A percentile compares a stretch with the other conserved stretches of the same genome.
phyloP scores from a whole-genome alignment of 1,140 invertebrate species.

The Aphidius gifuensis region DNA sequence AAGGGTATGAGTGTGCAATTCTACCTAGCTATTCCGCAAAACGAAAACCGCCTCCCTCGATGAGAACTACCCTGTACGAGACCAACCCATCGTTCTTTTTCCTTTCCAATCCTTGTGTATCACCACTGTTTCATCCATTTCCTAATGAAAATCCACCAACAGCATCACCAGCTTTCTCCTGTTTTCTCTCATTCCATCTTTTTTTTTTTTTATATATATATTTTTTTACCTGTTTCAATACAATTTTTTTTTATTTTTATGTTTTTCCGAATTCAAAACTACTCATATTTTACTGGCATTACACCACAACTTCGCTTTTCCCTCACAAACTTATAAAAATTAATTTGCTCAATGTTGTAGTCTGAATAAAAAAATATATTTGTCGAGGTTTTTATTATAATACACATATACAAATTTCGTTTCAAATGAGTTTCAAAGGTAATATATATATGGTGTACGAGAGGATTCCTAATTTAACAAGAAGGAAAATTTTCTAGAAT shows the following conservation, averaged over 20 bases:
- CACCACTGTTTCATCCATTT: conserved; percentile 56
- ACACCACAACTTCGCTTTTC: not conserved
- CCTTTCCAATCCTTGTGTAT: conserved; percentile 48
- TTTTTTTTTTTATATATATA: conserved; percentile 44
- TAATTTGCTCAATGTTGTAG: not conserved
- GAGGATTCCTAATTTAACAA: too few relatives aligned
- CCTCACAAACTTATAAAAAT: not conserved
- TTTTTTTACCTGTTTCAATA: conserved; percentile 2
- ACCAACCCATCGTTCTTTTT: conserved; percentile 14
- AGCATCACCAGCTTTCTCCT: conserved; percentile 21
- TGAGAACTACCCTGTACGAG: not conserved
- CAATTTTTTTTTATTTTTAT: too few relatives aligned
- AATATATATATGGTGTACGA: too few relatives aligned
- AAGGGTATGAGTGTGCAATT: not conserved
- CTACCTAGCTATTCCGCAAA: conserved; percentile 20
- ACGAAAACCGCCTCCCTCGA: conserved; percentile 33
- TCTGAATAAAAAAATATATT: not conserved
- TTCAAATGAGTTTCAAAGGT: too few relatives aligned
- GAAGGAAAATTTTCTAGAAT: too few relatives aligned
- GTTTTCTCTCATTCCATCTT: conserved; percentile 30
- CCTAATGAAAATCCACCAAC: conserved; percentile 47
- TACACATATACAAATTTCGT: too few relatives aligned
- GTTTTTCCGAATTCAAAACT: too few relatives aligned
- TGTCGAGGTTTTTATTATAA: not conserved
- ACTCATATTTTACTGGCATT: not conserved